phyloP scores from a whole-genome alignment of 2,113 vertebrate species.

The Scartelaos histophorus region DNA sequence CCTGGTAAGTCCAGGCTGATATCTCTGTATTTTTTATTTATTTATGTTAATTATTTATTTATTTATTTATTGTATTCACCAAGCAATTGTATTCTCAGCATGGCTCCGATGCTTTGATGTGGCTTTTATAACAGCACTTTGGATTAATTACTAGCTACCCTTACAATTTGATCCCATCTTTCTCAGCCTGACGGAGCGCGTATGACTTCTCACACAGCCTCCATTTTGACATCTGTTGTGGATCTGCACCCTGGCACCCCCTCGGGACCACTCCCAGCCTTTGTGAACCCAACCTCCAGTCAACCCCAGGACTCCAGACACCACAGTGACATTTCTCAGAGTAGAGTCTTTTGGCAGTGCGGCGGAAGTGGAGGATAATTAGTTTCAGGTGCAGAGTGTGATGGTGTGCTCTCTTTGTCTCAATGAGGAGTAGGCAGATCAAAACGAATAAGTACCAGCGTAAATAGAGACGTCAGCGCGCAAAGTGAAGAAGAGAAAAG shows the following conservation, averaged over 20 bases:
- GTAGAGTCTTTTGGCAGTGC: slow-evolving; percentile 22
- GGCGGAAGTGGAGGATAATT: slow-evolving; percentile 48
- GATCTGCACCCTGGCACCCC: slow-evolving; percentile 15
- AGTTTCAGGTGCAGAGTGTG: slow-evolving; percentile 40
- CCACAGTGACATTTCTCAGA: slow-evolving; percentile 32
- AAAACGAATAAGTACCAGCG: slow-evolving; percentile 4
- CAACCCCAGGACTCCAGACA: slow-evolving; percentile 14
- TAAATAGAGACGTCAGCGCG: background rate
- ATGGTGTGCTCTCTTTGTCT: slow-evolving; percentile 25
- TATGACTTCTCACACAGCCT: slow-evolving; percentile 9
- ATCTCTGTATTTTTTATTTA: too few relatives aligned
- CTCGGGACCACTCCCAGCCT: slow-evolving; percentile 39
- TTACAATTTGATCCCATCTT: background rate
- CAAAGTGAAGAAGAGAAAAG: background rate
- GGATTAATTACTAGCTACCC: background rate
- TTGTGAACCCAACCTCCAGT: background rate
- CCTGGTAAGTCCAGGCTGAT: too few relatives aligned
- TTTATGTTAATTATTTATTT: too few relatives aligned
- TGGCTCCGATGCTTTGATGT: background rate
- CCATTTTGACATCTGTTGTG: slow-evolving; percentile 38
- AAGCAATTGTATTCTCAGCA: background rate
- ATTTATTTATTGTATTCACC: too few relatives aligned
- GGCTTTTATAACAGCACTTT: background rate
- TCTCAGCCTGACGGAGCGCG: background rate
- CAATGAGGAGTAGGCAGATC: slow-evolving; percentile 18